A percentile compares a stretch with the other conserved stretches of the same genome.
Conservation (phyloP, 2,888 invertebrate species). For the Dysmachus trigonus region DNA sequence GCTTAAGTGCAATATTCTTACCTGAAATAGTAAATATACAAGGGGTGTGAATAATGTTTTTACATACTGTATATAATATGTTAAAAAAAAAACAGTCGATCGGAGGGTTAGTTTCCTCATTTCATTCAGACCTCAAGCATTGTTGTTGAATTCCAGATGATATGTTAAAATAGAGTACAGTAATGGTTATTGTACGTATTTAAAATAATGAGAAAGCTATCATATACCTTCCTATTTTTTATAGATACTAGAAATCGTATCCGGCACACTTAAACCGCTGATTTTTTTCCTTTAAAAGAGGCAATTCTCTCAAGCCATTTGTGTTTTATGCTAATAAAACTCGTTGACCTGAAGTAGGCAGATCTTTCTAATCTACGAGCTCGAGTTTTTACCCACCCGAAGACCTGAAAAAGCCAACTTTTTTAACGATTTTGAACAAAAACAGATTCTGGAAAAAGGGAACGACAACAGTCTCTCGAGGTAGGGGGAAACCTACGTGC, state of each 20-base stretch:
- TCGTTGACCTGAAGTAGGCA: background rate
- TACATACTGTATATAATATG: too few species aligned
- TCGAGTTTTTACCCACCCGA: background rate
- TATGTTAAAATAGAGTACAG: too few species aligned
- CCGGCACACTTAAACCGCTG: background rate
- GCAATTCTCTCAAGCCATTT: background rate
- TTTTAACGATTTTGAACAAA: background rate
- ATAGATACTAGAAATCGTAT: background rate
- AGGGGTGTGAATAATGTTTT: too few species aligned
- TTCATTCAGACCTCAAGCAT: too few species aligned
- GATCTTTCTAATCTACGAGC: background rate
- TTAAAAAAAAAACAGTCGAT: too few species aligned
- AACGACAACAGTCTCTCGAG: background rate
- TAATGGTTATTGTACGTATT: too few species aligned
- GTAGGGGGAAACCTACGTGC: background rate
- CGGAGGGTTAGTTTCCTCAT: too few species aligned
- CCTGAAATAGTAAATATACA: too few species aligned
- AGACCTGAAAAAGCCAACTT: background rate
- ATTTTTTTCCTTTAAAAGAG: background rate
- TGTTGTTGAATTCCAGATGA: too few species aligned
- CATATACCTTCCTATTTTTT: background rate
- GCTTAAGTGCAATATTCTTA: too few species aligned
- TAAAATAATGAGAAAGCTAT: background rate
- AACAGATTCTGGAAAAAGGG: background rate
- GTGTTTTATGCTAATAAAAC: conserved; percentile 18